Evolutionary conservation across 1,140 invertebrate species (phyloP).

Genomic region (Diorhabda elongata): DNA sequence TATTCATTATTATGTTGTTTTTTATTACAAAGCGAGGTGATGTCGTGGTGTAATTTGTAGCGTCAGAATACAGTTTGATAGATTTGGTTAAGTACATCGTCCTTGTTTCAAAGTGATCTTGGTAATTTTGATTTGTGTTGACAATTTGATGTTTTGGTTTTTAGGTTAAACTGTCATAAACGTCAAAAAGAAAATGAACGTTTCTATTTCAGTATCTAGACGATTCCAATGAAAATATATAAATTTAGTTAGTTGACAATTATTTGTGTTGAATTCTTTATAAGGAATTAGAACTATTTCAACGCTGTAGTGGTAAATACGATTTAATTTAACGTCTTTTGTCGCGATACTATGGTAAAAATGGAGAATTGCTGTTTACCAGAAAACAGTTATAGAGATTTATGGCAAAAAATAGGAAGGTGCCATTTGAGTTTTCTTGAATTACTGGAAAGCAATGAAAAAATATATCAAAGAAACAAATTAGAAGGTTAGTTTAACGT

Average conservation of each 20-base stretch:
- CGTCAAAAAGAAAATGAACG: not conserved
- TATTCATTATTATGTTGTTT: too few relatives aligned
- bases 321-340: too few relatives aligned
- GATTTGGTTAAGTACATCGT: too few relatives aligned
- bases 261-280: too few relatives aligned
- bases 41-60: too few relatives aligned
- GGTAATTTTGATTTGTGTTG: not conserved
- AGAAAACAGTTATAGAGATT: constrained; percentile 55
- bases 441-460: constrained; percentile 70
- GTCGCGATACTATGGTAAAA: constrained; percentile 35
- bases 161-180: not conserved
- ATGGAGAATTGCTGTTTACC: constrained; percentile 39
- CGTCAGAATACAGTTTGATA: too few relatives aligned
- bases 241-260: too few relatives aligned
- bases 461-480: constrained; percentile 67
- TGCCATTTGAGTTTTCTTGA: constrained; percentile 70
- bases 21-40: too few relatives aligned
- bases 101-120: too few relatives aligned
- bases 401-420: constrained; percentile 66
- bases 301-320: too few relatives aligned
- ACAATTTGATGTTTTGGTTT: constrained; percentile 1
- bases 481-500: constrained; percentile 58
- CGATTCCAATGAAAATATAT: constrained; percentile 6
- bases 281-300: too few relatives aligned
- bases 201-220: constrained; percentile 3